Evolutionary conservation across 1,140 invertebrate species (phyloP).

Genomic region (Hylyphantes graminicola): DNA sequence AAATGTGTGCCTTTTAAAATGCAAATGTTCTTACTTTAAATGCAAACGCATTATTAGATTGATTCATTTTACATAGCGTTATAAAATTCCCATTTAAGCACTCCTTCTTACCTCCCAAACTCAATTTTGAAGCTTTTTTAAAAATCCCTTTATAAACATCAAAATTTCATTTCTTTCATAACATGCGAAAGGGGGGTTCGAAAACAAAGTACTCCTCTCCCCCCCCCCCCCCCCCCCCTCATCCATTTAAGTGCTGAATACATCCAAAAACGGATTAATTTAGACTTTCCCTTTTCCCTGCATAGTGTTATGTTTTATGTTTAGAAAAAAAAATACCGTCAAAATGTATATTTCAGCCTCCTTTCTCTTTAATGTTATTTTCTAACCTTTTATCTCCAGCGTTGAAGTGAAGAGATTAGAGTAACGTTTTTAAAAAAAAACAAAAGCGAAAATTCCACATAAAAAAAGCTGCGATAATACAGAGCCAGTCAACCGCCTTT

Average conservation of each 20-base stretch:
- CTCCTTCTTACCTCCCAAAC: constrained; percentile 9
- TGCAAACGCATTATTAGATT: too few species aligned
- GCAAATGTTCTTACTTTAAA: too few species aligned
- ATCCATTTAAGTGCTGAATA: constrained; percentile 23
- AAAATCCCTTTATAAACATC: constrained; percentile 3
- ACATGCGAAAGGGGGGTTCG: neutral
- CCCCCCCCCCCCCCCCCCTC: neutral
- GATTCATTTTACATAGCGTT: too few species aligned
- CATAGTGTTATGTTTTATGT: constrained; percentile 4
- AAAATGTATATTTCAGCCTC: constrained; percentile 25
- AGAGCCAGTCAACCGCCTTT: constrained; percentile 23
- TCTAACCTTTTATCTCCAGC: neutral
- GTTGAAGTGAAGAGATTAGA: neutral
- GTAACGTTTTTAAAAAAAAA: neutral
- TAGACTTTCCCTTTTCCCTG: constrained; percentile 11
- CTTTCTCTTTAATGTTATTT: constrained; percentile 4
- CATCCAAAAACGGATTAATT: constrained; percentile 35
- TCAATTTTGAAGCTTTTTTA: constrained; percentile 7
- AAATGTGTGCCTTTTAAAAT: too few species aligned
- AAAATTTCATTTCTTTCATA: constrained; percentile 23
- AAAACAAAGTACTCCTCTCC: constrained; percentile 4
- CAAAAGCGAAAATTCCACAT: neutral
- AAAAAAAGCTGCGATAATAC: constrained; percentile 28
- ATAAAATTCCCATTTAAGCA: constrained; percentile 16
- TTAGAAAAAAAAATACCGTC: constrained; percentile 7